Conservation (phyloP, 2,113 vertebrate genomes). For the Cacatua alba region DNA sequence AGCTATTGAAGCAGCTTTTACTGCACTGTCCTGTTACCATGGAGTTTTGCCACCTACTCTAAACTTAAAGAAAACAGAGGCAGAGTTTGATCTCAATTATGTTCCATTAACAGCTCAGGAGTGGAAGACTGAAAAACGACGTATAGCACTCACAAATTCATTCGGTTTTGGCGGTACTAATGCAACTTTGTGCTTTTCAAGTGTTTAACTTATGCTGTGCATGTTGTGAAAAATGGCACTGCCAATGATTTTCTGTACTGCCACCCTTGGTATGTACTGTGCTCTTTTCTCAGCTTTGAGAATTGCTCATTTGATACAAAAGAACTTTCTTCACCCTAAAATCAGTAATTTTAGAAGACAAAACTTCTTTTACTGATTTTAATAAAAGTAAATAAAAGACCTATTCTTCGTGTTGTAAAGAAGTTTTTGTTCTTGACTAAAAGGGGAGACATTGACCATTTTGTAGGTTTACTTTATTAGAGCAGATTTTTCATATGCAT, state of each 20-base stretch:
- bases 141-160: constrained; percentile 91
- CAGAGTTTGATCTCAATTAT: constrained; percentile 92
- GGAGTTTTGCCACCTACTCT: constrained; percentile 88
- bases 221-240: background rate
- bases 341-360: background rate
- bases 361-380: background rate
- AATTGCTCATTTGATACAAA: background rate
- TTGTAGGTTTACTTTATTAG: background rate
- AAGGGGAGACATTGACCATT: background rate
- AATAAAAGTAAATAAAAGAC: background rate
- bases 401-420: background rate
- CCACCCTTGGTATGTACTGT: background rate
- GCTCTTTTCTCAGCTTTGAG: background rate
- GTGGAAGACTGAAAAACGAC: constrained; percentile 79
- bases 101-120: constrained; percentile 85
- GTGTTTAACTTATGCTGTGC: constrained; percentile 53
- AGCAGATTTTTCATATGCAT: background rate
- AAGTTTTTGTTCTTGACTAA: background rate
- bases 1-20: constrained; percentile 90
- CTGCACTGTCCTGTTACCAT: constrained; percentile 89
- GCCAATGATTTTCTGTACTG: background rate
- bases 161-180: constrained; percentile 98
- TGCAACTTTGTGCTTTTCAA: constrained; percentile 89
- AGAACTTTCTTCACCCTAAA: background rate
- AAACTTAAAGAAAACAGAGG: constrained; percentile 88